Percentiles rank a stretch among this genome's conserved stretches.
Evolutionary conservation across 2,888 invertebrate species (phyloP).

Genomic region (Drosophila suboccidentalis): DNA sequence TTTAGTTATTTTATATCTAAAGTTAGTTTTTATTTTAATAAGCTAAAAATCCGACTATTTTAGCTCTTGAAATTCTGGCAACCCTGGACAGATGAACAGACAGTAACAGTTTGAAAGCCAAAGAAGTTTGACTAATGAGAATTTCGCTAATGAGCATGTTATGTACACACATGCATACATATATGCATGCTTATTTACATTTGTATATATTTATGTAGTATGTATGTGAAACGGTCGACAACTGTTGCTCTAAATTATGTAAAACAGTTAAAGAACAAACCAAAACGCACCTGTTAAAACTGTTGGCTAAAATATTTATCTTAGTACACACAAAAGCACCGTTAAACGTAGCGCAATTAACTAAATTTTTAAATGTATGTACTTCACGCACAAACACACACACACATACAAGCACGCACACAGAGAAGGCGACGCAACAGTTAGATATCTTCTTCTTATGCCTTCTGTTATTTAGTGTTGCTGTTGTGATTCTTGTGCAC

Average conservation of each 20-base stretch:
- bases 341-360: conserved; percentile 42
- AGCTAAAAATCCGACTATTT: too few relatives aligned
- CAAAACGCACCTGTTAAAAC: conserved; percentile 51
- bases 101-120: conserved; percentile 8
- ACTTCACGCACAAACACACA: conserved; percentile 34
- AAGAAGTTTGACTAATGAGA: conserved; percentile 11
- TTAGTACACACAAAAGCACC: conserved; percentile 16
- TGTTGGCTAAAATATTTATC: conserved; percentile 32
- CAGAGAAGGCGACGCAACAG: conserved; percentile 45
- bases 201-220: background rate
- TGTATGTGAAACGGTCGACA: conserved; percentile 17
- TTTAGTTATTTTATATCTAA: background rate
- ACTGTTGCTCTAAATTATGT: conserved; percentile 35
- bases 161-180: too few relatives aligned
- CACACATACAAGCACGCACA: conserved; percentile 9
- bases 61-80: too few relatives aligned
- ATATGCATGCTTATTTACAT: background rate
- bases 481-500: conserved; percentile 35
- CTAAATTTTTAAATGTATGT: conserved; percentile 35
- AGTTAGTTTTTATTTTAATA: too few relatives aligned
- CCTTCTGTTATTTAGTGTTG: conserved; percentile 8
- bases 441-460: conserved; percentile 39
- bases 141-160: conserved; percentile 18
- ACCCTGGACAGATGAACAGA: background rate
- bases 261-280: conserved; percentile 34